Conservation (phyloP, 2,888 invertebrate species). For the Limnephilus rhombicus region DNA sequence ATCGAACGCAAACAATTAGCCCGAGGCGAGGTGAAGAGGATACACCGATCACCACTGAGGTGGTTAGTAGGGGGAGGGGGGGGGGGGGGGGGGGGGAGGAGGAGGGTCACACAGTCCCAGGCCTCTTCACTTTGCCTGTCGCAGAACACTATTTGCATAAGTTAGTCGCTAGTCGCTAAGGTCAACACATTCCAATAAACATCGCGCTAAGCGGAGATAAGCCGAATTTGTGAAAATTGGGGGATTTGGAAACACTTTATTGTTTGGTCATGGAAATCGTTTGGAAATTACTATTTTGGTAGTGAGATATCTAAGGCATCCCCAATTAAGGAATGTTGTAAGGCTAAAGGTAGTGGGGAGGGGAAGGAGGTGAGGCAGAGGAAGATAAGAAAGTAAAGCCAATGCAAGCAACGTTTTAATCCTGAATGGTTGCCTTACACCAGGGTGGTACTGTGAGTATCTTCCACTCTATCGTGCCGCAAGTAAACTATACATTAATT, state of each 20-base stretch:
- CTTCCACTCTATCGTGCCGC: no score
- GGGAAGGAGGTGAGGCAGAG: no score
- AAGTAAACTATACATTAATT: no score
- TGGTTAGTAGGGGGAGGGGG: background rate
- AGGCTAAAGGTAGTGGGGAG: no score
- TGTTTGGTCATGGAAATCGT: background rate
- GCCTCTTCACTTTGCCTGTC: background rate
- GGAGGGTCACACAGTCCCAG: background rate
- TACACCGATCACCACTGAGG: background rate
- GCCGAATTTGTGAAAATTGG: background rate
- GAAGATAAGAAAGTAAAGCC: no score
- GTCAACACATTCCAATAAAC: conserved; percentile 39
- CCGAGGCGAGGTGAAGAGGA: conserved; percentile 23
- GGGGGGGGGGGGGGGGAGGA: background rate
- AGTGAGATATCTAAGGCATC: no score
- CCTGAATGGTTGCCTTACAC: no score
- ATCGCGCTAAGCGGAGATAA: background rate
- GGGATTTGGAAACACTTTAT: background rate
- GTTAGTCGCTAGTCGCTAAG: conserved; percentile 16
- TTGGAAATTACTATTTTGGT: background rate
- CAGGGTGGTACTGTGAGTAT: no score
- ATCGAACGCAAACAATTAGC: conserved; percentile 42
- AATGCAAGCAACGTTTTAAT: no score
- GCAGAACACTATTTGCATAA: conserved; percentile 38
- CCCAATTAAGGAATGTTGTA: no score